Evolutionary conservation across 2,113 vertebrate genomes (phyloP), one percentile per base, ranked within the genome.

Genomic region (Tetrax tetrax): DNA sequence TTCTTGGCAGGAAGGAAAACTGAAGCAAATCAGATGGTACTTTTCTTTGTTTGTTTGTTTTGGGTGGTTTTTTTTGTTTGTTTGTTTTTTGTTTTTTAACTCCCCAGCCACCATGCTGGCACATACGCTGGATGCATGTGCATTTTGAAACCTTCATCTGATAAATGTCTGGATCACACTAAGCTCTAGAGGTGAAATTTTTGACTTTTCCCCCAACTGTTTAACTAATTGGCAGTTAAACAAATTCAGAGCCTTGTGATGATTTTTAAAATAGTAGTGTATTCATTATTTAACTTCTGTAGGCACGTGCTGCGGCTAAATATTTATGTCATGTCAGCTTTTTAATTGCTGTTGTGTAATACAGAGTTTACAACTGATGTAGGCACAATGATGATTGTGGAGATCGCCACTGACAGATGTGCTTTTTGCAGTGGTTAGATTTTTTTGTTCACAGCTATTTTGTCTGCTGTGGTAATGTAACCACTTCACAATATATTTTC

Each of bases 241-340:
- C 54, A 53, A 95, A 61, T 59, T 3, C 48, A 69, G 20, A 89
- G 45, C 50, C 14, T 59, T 75, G 63, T 50, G 66, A 33, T 57
- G 65, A 19, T 80, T 90, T 92, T 86, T 59, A 35, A 75, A 95
- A n/a, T 33, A 78, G 70, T 56, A 50, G 5, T 27, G 4, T 37
- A 10, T 93, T 83, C 78, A 91, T 10, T 83, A 60, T 82, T 87
- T 47, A 76, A 87, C 63, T 88, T 88, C 50, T 77, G 43, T 59
- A 48, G 82, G 59, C 66, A 51, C 41, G 57, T 59, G 41, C 47
- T 83, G 64, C 80, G 93, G 54, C 79, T 95, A 90, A 88, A 77
- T 84, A 79, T 88, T 89, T 94, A 81, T 94, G 74, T 91, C 45
- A 4, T n/a, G 78, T 93, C 87, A 94, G 75, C 93, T 74, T 93